Evolutionary conservation across 2,888 invertebrate species (phyloP), one percentile per base, ranked within the genome.

Genomic region (Xanthia togata): DNA sequence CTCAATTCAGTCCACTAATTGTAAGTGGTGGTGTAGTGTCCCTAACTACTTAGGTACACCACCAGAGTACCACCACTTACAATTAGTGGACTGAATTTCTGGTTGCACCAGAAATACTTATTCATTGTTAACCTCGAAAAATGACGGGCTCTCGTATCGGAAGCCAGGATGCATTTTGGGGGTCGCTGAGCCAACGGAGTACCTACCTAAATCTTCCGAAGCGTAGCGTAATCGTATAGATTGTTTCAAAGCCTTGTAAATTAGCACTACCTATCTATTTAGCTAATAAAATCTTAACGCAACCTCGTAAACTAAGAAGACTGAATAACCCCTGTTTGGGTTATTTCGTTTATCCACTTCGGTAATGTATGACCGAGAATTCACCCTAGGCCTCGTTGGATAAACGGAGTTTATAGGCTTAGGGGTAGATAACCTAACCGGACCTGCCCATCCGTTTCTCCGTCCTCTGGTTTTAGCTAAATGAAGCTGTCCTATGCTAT

Each of bases 81-180:
- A 53, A 35, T 68, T 35, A 20, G 35, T 50, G 9, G 23, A 12
- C 41, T n/a, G n/a, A n/a, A n/a, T 41, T 41, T 41, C 41, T 41
- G 41, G 17, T 6, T 38, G 9, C 17, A 63, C n/a, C 17, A 64
- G 26, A 60, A 57, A 69, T 57, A n/a, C n/a, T n/a, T n/a, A 41
- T 12, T 11, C 4, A 31, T 44, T 31, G 26, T 12, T 6, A n/a
- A 44, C 9, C 8, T 31, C 4, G 17, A 31, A 73, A 38, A 41
- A 53, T 17, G 0, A 31, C 17, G 23, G 31, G 41, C 8, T 76
- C 14, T 31, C n/a, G 12, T 44, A 44, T 60, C 5, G 23, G 17
- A 44, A 59, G 79, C 17, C 44, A 68, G 26, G 35, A 62, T 17
- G 1, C 9, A 44, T 60, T 74, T 62, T 77, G 53, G 53, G 59